Evolutionary conservation across 2,888 invertebrate species (phyloP), one percentile per base, ranked within the genome.

Genomic region (Trachelus troglodyta): DNA sequence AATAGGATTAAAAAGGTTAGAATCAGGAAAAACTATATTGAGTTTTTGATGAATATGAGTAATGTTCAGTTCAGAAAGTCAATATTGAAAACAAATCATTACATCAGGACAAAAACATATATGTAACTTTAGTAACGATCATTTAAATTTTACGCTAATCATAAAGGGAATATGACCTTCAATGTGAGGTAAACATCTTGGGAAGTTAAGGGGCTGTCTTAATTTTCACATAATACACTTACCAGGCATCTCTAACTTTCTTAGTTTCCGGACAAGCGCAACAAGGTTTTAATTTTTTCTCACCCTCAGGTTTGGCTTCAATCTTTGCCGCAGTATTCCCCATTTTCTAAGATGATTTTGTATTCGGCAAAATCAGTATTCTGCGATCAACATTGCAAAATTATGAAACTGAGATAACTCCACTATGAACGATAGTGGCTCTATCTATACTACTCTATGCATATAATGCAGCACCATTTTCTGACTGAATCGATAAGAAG

Each of bases 201-300:
- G 9, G 40, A 56, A 6, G 23, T 56, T 56, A 56, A 0, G 0
- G 9, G 15, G 9, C 2, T 56, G 40, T 56, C 9, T 56, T 56
- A 56, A 56, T 56, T 56, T 6, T 56, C 56, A 56, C 23, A 23
- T 56, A 56, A 68, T 33, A 73, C 73, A 82, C 92, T 93, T 93
- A 98, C 98, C 99, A 99, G 83, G 95, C 95, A 93, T 99, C 99
- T 88, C 99, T 93, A 56, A 92, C 95, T 92, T 94, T 95, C 92
- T 98, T 98, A 0, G 98, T 99, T 92, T 99, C 98, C 0, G 98
- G 98, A 92, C 99, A 99, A 4, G 98, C 98, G 93, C 99, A 99
- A 89, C 99, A 99, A 4, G 98, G 96, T 90, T 98, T 99, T 81
- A 97, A 92, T 90, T 97, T 97, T 74, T 96, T 95, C 12, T 92